phyloP scores from a whole-genome alignment of 2,113 vertebrate species.

The Python bivittatus region DNA sequence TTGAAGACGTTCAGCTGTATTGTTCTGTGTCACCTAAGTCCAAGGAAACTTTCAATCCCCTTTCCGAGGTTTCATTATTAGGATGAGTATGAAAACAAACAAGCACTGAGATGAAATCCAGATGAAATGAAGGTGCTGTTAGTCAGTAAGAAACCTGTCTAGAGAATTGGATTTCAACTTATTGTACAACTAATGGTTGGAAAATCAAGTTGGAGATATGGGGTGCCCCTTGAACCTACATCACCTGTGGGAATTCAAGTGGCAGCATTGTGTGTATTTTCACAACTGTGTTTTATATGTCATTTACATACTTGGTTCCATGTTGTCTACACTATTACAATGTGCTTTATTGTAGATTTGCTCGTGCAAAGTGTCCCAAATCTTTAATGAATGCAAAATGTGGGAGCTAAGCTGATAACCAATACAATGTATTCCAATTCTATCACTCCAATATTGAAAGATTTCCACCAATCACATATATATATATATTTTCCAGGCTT shows the following conservation, averaged over 20 bases:
- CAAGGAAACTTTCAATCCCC: neutral
- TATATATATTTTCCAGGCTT: neutral
- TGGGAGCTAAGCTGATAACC: neutral
- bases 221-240: neutral
- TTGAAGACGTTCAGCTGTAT: neutral
- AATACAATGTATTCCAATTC: neutral
- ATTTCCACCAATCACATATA: neutral
- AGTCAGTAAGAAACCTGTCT: neutral
- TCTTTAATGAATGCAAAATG: neutral
- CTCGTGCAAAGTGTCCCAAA: neutral
- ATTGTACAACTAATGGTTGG: neutral
- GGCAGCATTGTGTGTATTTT: neutral
- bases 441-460: neutral
- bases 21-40: neutral
- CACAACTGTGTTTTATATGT: neutral
- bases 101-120: neutral
- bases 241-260: neutral
- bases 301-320: neutral
- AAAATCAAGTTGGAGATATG: neutral
- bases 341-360: neutral
- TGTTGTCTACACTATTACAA: neutral
- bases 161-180: neutral
- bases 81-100: neutral
- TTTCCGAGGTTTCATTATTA: neutral
- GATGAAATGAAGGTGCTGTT: neutral